Conservation (phyloP, 2,797 vertebrate species). For the Sebastes hubbsi region DNA sequence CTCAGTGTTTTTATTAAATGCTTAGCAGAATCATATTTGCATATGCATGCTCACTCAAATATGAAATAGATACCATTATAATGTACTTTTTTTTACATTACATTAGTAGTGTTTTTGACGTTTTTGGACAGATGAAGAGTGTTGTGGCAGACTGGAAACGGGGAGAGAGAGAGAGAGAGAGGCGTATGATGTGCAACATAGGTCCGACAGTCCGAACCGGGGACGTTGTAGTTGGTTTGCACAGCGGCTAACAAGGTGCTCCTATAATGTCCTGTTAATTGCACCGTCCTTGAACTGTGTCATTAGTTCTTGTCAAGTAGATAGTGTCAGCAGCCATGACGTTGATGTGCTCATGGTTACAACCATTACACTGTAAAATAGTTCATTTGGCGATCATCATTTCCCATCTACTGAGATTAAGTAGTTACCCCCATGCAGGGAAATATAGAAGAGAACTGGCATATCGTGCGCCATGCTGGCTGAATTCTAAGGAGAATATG, state of each 20-base stretch:
- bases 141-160: background rate
- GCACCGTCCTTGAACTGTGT: slow-evolving; percentile 54
- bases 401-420: slow-evolving; percentile 6
- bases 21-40: background rate
- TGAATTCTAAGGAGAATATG: background rate
- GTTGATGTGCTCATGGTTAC: slow-evolving; percentile 34
- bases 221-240: background rate
- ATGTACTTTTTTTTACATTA: background rate
- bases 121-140: background rate
- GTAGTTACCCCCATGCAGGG: too few relatives aligned
- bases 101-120: rapidly evolving
- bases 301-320: slow-evolving; percentile 46
- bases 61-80: background rate
- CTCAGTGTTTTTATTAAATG: background rate
- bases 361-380: slow-evolving; percentile 27
- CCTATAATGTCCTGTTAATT: slow-evolving; percentile 46
- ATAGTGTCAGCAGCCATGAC: slow-evolving; percentile 28
- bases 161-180: background rate
- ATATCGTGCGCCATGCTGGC: background rate
- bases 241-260: background rate
- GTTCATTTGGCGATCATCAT: slow-evolving; percentile 41
- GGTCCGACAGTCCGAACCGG: background rate
- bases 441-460: background rate
- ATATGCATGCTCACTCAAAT: slow-evolving; percentile 5
- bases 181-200: background rate